phyloP scores from a whole-genome alignment of 2,113 vertebrate genomes.

The Morone saxatilis region DNA sequence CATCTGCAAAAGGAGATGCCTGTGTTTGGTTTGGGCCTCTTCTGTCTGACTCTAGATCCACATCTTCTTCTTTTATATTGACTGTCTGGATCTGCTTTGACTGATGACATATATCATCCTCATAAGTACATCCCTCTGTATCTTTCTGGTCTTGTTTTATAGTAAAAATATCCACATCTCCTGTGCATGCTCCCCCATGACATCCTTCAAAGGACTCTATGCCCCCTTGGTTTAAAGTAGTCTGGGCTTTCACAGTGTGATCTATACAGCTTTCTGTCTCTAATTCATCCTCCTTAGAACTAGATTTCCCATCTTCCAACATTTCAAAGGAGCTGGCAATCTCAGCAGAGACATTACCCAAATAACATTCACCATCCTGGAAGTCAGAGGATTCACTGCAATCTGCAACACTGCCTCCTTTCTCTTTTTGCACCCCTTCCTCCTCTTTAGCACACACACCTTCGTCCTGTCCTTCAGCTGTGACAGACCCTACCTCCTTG shows the following conservation, averaged over 20 bases:
- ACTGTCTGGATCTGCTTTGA: conserved; percentile 8
- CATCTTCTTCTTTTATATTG: neutral
- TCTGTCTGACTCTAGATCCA: neutral
- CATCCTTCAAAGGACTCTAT: neutral
- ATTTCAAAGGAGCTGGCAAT: neutral
- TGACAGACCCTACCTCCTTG: neutral
- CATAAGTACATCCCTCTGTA: neutral
- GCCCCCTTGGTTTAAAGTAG: neutral
- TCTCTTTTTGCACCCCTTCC: neutral
- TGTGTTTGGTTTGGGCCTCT: neutral
- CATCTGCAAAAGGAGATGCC: neutral
- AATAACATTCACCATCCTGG: neutral
- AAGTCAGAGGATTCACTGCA: conserved; percentile 4
- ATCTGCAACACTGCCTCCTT: neutral
- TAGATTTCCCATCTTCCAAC: neutral
- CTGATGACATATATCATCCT: neutral
- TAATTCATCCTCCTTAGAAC: neutral
- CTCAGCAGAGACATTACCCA: conserved; percentile 4
- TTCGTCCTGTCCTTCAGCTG: neutral
- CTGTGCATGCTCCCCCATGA: neutral
- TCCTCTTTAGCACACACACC: neutral
- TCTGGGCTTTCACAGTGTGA: neutral
- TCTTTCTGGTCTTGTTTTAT: neutral
- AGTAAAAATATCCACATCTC: neutral
- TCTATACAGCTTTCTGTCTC: neutral